These are phyloP conservation scores for Anticlea derivata DNA, from an alignment of 2,888 invertebrate species.

Conservation along the genomic window DNA sequence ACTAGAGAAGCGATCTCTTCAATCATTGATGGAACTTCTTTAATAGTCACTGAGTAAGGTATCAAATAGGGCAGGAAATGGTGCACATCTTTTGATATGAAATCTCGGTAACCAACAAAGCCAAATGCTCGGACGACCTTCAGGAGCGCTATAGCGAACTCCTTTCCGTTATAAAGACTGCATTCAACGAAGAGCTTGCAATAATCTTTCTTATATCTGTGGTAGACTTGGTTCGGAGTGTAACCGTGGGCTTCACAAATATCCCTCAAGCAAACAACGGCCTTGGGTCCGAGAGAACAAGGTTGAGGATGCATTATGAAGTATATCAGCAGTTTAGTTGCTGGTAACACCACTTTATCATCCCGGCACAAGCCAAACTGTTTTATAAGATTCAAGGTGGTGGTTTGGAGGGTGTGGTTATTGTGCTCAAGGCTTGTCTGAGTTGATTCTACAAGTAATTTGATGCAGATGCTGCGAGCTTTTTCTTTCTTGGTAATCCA, in stretches of 20 bases:
- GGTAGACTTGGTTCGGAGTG: slow-evolving; percentile 84
- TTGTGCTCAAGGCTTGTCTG: slow-evolving; percentile 77
- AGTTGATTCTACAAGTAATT: slow-evolving; percentile 71
- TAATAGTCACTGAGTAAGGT: slow-evolving; percentile 82
- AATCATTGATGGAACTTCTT: slow-evolving; percentile 84
- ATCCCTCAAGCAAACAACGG: slow-evolving; percentile 82
- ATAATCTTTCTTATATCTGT: slow-evolving; percentile 85
- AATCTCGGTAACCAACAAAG: slow-evolving; percentile 87
- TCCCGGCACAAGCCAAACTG: slow-evolving; percentile 71
- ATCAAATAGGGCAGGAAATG: slow-evolving; percentile 86
- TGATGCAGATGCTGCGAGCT: slow-evolving; percentile 63
- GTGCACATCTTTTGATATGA: slow-evolving; percentile 87
- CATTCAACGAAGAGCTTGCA: slow-evolving; percentile 85
- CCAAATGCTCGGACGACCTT: slow-evolving; percentile 87
- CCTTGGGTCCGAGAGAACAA: slow-evolving; percentile 82
- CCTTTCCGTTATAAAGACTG: slow-evolving; percentile 83
- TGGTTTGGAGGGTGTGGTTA: slow-evolving; percentile 80
- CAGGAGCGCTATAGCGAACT: slow-evolving; percentile 83
- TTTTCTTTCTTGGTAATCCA: slow-evolving; percentile 59
- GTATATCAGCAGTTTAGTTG: slow-evolving; percentile 82
- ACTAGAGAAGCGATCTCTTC: slow-evolving; percentile 85
- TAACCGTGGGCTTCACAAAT: slow-evolving; percentile 81
- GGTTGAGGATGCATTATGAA: slow-evolving; percentile 85
- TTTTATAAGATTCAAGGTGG: slow-evolving; percentile 79
- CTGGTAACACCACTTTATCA: slow-evolving; percentile 67